Conservation (phyloP, 1,140 invertebrate genomes). For the Druon quercuslanigerum region DNA sequence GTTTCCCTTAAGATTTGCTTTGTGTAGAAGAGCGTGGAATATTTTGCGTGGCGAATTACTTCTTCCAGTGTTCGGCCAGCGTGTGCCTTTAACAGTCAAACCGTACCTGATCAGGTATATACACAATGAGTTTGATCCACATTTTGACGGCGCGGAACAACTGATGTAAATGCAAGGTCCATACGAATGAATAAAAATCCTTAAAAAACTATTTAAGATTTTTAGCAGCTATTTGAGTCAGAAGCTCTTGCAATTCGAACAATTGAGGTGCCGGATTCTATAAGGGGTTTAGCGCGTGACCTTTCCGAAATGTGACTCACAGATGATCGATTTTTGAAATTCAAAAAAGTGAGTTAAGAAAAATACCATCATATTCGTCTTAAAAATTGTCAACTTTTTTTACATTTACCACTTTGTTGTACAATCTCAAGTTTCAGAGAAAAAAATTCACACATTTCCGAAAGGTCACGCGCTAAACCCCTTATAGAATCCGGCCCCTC, state of each 20-base stretch:
- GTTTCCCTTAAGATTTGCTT: slow-evolving; percentile 52
- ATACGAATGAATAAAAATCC: slow-evolving; percentile 19
- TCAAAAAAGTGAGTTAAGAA: no score
- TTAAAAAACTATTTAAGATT: neutral
- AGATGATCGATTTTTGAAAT: no score
- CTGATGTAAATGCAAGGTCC: neutral
- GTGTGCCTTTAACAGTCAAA: slow-evolving; percentile 24
- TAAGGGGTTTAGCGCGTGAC: no score
- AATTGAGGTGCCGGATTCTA: no score
- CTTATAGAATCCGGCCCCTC: no score
- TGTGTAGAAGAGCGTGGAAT: slow-evolving; percentile 58
- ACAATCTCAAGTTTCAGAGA: no score
- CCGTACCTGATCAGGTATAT: slow-evolving; percentile 17
- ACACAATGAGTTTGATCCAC: slow-evolving; percentile 25
- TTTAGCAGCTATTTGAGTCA: neutral
- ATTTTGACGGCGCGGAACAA: slow-evolving; percentile 30
- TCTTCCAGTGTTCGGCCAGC: slow-evolving; percentile 35
- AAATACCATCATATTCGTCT: no score
- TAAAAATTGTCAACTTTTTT: no score
- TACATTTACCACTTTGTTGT: no score
- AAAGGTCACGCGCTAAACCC: no score
- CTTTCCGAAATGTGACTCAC: no score
- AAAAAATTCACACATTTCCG: no score
- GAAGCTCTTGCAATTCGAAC: neutral
- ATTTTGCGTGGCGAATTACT: slow-evolving; percentile 55